Evolutionary conservation across 2,113 vertebrate species (phyloP).

Genomic region (Pogona vitticeps): DNA sequence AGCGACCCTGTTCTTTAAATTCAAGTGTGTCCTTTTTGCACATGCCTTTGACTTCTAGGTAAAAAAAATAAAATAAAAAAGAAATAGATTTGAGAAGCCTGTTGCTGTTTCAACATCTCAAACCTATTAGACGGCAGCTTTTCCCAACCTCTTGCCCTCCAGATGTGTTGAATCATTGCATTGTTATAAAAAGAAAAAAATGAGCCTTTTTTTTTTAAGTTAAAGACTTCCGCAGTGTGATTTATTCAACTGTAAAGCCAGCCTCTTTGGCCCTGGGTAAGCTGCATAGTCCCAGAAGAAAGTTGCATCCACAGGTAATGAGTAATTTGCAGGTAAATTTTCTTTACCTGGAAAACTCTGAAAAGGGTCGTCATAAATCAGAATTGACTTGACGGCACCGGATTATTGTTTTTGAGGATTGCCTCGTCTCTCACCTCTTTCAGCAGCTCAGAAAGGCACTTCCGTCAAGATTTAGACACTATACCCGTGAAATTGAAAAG

Average conservation of each 20-base stretch:
- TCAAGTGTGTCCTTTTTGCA: no score
- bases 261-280: no score
- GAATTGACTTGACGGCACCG: no score
- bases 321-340: no score
- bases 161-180: neutral
- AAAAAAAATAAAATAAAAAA: no score
- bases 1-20: no score
- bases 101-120: neutral
- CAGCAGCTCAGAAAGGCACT: neutral
- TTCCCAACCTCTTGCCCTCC: neutral
- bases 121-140: neutral
- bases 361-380: no score
- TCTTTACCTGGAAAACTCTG: no score
- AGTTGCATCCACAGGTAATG: no score
- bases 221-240: neutral
- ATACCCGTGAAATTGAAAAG: neutral
- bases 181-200: neutral
- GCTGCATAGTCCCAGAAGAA: no score
- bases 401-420: neutral
- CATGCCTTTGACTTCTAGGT: no score
- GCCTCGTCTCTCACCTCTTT: neutral
- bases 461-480: neutral
- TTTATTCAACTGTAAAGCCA: neutral
- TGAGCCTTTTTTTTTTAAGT: no score
- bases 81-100: neutral